Evolutionary conservation across 1,140 invertebrate genomes (phyloP), one percentile per base, ranked within the genome.

Genomic region (Temnothorax nylanderi): DNA sequence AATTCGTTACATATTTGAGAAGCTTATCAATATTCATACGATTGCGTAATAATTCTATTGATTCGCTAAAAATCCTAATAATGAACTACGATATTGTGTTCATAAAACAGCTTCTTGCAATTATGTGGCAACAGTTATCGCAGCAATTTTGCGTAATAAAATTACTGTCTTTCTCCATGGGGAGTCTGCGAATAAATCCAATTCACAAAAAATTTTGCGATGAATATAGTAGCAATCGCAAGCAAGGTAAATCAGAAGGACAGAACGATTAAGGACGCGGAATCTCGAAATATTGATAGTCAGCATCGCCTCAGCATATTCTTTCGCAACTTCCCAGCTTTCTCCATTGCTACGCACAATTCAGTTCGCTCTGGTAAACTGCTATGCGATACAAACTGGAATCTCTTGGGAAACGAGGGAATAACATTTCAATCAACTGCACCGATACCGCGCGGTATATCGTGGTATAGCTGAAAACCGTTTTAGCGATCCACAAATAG

Each of bases 391-490:
- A 74, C 71, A 86, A 85, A 37, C 51, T 65, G 18, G 7, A 49
- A 21, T 81, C 56, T 54, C 88, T 18, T 10, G 71, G 49, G 87
- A 49, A 72, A 37, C 21, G 13, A 69, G 41, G 41, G 76, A 37
- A 89, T 86, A 89, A 81, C 88, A 64, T 87, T 64, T 65, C 88
- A 86, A 89, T 89, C 88, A 89, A 87, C 87, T 87, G 76, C n/a
- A 77, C 41, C 69, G 78, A 18, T 69, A 71, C 21, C 62, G 26
- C n/a, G 37, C 34, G n/a, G 16, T 47, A 74, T 60, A 74, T 60
- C 21, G 7, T 34, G 18, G 4, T 44, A 13, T 1, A 32, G 26
- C 7, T 13, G 69, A 60, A 84, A 75, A 84, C 11, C 69, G 69
- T 75, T 84, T 60, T 84, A n/a, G 8, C 54, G 32, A 37, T 60